Percentiles rank a stretch among this genome's conserved stretches.
phyloP scores from a whole-genome alignment of 1,140 invertebrate species.

The Asbolus verrucosus region DNA sequence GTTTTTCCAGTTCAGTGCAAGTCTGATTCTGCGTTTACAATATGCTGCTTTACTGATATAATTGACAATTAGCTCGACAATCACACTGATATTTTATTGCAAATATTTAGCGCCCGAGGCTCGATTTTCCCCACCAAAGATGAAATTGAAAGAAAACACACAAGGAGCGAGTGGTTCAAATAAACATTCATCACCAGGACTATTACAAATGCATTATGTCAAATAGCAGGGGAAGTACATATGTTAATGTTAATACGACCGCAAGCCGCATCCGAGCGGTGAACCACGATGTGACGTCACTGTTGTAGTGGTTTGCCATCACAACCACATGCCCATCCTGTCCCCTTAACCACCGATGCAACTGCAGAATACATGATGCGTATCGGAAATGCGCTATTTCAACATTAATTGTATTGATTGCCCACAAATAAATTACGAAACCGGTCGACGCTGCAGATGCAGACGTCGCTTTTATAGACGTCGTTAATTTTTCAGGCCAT shows the following conservation, averaged over 20 bases:
- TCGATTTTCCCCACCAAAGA: no score
- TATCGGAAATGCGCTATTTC: conserved; percentile 42
- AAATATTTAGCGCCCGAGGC: conserved; percentile 19
- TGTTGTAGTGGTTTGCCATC: conserved; percentile 44
- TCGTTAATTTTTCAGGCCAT: background rate
- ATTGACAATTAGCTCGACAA: conserved; percentile 40
- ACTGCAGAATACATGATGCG: conserved; percentile 44
- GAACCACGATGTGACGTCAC: conserved; percentile 45
- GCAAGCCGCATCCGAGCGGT: conserved; percentile 44
- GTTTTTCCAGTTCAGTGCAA: conserved; percentile 58
- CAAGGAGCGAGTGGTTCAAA: background rate
- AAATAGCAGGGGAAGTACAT: conserved; percentile 43
- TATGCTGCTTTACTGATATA: conserved; percentile 38
- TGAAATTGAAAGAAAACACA: no score
- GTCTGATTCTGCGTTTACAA: conserved; percentile 52
- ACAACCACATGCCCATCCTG: conserved; percentile 36
- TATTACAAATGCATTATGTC: conserved; percentile 43
- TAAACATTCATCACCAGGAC: conserved; percentile 12
- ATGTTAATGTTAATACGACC: conserved; percentile 50
- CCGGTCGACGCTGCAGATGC: background rate
- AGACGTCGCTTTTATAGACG: conserved; percentile 2
- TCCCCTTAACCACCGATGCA: conserved; percentile 28
- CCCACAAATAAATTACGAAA: conserved; percentile 41
- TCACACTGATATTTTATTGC: conserved; percentile 10
- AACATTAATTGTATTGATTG: conserved; percentile 40